These are phyloP conservation scores for Charanyca ferruginea DNA, from an alignment of 2,888 invertebrate species.

Conservation along the genomic window DNA sequence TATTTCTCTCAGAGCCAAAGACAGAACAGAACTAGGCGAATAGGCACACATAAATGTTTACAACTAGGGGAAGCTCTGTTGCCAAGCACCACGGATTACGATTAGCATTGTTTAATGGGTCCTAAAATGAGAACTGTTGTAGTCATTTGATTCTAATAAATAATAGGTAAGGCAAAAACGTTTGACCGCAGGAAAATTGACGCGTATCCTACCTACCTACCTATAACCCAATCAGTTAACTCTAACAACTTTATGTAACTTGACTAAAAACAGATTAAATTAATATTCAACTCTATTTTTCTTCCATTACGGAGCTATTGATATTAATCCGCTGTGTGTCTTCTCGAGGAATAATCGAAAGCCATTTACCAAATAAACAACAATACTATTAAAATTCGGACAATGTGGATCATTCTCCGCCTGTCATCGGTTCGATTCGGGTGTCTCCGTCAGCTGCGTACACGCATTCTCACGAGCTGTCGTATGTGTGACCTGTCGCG, in stretches of 20 bases:
- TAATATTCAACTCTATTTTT: slow-evolving; percentile 51
- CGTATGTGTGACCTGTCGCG: slow-evolving; percentile 65
- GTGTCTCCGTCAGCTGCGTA: slow-evolving; percentile 64
- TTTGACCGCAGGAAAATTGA: no score
- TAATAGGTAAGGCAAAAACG: no score
- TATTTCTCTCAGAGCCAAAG: no score
- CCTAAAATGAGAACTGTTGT: no score
- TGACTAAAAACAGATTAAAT: slow-evolving; percentile 29
- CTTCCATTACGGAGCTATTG: slow-evolving; percentile 53
- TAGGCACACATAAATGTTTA: no score
- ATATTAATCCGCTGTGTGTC: slow-evolving; percentile 43
- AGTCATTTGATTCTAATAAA: no score
- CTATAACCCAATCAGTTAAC: slow-evolving; percentile 15
- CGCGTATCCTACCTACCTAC: no score
- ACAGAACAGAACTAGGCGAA: no score
- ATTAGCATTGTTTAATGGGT: no score
- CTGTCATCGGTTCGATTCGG: slow-evolving; percentile 63
- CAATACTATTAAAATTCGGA: slow-evolving; percentile 49
- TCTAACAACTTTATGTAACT: neutral
- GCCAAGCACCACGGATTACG: no score
- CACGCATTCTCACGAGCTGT: slow-evolving; percentile 64
- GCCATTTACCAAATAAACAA: slow-evolving; percentile 61
- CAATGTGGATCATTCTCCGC: slow-evolving; percentile 58
- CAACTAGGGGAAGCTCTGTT: no score
- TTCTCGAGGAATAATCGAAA: slow-evolving; percentile 50